Base-by-base conservation (phyloP, 1,140 invertebrate genomes). In the Tribolium castaneum region DNA sequence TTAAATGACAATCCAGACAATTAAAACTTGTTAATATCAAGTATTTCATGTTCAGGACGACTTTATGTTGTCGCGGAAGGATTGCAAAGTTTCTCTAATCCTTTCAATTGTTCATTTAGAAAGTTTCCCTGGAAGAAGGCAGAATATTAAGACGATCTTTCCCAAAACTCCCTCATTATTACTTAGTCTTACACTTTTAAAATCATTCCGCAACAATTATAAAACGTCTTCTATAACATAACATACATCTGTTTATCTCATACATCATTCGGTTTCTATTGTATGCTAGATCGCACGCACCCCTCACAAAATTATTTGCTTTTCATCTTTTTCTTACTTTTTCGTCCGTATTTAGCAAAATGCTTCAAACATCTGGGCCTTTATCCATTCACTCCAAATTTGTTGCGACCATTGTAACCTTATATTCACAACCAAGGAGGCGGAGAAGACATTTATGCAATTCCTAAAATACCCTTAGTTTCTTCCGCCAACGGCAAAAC, bases 21-120 rank as follows among this genome's bases (percentile, higher is more conserved):
- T 84, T 83, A 82, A 84, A 84, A 84, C 83, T 84, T 84, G 76
- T 78, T 82, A 82, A 84, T 83, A 80, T 82, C 80, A 83, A 83
- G 79, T 75, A 79, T 83, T 83, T 83, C 81, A 80, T 73, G 78
- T 82, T 74, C 14, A 59, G 45, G 59, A 78, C 80, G 76, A 79
- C 81, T 83, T 83, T 77, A 83, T 83, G 12, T 66, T 66, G 59
- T 66, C 59, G 71, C 50, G 70, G 73, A 78, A 77, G 73, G 76
- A 72, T 76, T 72, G 39, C 39, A 49, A 82, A 79, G 82, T 82
- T 73, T 78, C 77, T 76, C 70, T 82, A 82, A 83, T 80, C 78
- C 80, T 81, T 81, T 83, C 81, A 79, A 81, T 83, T 83, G 82
- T 83, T 79, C 81, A 80, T 81, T 82, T 79, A 74, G 66, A 78